A percentile compares a stretch with the other conserved stretches of the same genome.
Conservation (phyloP, 2,888 invertebrate genomes). For the Volucella inanis region DNA sequence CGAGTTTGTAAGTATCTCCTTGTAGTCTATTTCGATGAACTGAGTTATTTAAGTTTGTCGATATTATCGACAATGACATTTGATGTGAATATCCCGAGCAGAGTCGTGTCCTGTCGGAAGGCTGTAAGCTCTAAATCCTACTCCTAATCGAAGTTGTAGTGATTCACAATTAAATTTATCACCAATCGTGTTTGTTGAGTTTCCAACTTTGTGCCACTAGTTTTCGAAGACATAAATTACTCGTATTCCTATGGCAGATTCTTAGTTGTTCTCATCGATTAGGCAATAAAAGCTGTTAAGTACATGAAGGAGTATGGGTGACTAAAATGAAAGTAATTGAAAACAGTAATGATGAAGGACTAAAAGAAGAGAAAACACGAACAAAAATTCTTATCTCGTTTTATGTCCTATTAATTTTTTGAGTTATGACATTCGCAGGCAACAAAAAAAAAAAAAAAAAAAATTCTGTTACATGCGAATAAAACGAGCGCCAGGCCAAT, state of each 20-base stretch:
- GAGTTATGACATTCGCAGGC: conserved; percentile 53
- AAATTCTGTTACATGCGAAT: conserved; percentile 16
- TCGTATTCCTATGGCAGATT: conserved; percentile 1
- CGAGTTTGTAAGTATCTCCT: too few species aligned
- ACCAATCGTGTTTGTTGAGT: conserved; percentile 17
- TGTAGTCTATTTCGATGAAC: conserved; percentile 2
- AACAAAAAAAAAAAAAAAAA: conserved; percentile 19
- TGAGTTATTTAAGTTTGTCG: conserved; percentile 27
- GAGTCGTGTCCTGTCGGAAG: neutral
- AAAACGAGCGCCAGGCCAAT: conserved; percentile 3
- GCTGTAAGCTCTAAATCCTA: conserved; percentile 28
- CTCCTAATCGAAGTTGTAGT: conserved; percentile 23
- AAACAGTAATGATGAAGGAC: too few species aligned
- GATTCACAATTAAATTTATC: conserved; percentile 52
- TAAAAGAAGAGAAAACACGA: neutral
- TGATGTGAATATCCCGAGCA: conserved; percentile 38
- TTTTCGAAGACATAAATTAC: neutral
- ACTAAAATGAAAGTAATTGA: too few species aligned
- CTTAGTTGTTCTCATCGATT: conserved; percentile 31
- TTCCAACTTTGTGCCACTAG: neutral
- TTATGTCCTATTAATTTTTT: conserved; percentile 59
- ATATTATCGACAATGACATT: conserved; percentile 10
- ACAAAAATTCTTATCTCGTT: conserved; percentile 48
- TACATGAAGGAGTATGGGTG: neutral
- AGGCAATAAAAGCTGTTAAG: conserved; percentile 31